Evolutionary conservation across 2,888 invertebrate genomes (phyloP).

Genomic region (Anthophora plumipes): DNA sequence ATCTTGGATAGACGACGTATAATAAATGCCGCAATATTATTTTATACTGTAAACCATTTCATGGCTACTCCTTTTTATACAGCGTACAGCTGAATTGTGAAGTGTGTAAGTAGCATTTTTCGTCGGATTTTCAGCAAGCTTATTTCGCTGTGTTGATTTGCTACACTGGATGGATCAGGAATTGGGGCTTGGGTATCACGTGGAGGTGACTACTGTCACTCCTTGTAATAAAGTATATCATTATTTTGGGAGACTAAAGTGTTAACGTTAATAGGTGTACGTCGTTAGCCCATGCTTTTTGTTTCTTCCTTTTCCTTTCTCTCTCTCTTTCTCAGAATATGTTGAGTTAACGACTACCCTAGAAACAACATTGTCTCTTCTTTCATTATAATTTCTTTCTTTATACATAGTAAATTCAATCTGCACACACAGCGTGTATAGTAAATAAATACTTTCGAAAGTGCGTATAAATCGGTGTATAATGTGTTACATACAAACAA

Average conservation of each 20-base stretch:
- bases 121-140: constrained; percentile 36
- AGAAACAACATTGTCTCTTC: constrained; percentile 58
- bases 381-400: constrained; percentile 45
- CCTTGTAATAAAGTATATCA: constrained; percentile 56
- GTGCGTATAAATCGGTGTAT: constrained; percentile 73
- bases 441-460: constrained; percentile 73
- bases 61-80: constrained; percentile 23
- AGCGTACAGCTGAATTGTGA: constrained; percentile 22
- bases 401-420: constrained; percentile 62
- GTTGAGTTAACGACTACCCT: constrained; percentile 59
- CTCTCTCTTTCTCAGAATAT: constrained; percentile 20
- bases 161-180: constrained; percentile 64
- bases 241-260: constrained; percentile 55
- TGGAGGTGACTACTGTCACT: constrained; percentile 55
- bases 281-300: constrained; percentile 50
- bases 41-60: not conserved
- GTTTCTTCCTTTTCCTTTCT: not conserved
- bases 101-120: constrained; percentile 50
- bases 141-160: constrained; percentile 37
- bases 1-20: not conserved
- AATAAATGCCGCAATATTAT: constrained; percentile 13
- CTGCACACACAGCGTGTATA: constrained; percentile 66
- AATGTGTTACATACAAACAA: constrained; percentile 69
- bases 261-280: constrained; percentile 56
- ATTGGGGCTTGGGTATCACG: constrained; percentile 59